Evolutionary conservation across 1,140 invertebrate species (phyloP).

Genomic region (Heterodera carotae): DNA sequence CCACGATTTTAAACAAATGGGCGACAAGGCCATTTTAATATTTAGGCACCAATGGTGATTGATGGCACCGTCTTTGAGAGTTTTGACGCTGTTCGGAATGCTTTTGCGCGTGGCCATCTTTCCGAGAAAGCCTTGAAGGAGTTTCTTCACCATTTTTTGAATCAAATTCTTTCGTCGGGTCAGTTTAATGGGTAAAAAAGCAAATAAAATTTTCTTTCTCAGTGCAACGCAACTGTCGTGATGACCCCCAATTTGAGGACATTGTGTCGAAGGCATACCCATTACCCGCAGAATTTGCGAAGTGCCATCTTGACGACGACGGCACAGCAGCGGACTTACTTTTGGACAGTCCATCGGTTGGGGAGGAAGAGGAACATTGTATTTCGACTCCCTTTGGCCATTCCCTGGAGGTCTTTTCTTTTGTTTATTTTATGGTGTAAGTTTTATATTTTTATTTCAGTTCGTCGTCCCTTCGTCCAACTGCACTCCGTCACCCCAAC

Average conservation of each 20-base stretch:
- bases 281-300: neutral
- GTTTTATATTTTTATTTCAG: slow-evolving; percentile 7
- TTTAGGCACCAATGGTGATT: slow-evolving; percentile 23
- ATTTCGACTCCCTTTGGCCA: slow-evolving; percentile 7
- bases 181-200: neutral
- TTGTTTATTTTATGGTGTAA: neutral
- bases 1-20: no score
- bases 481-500: neutral
- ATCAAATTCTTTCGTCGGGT: slow-evolving; percentile 48
- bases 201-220: neutral
- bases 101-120: slow-evolving; percentile 45
- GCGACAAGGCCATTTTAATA: slow-evolving; percentile 26
- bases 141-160: slow-evolving; percentile 52
- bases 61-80: slow-evolving; percentile 31
- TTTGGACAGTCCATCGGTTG: neutral
- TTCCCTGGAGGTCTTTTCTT: slow-evolving; percentile 3
- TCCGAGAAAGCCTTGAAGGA: slow-evolving; percentile 48
- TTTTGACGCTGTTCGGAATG: slow-evolving; percentile 41
- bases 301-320: neutral
- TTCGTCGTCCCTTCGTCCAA: slow-evolving; percentile 6
- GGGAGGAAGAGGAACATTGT: neutral
- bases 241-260: slow-evolving; percentile 39
- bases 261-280: slow-evolving; percentile 56
- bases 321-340: neutral
- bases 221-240: slow-evolving; percentile 52